Percentiles rank a stretch among this genome's conserved stretches.
phyloP scores from a whole-genome alignment of 1,140 invertebrate species.

The Argopecten irradians region DNA sequence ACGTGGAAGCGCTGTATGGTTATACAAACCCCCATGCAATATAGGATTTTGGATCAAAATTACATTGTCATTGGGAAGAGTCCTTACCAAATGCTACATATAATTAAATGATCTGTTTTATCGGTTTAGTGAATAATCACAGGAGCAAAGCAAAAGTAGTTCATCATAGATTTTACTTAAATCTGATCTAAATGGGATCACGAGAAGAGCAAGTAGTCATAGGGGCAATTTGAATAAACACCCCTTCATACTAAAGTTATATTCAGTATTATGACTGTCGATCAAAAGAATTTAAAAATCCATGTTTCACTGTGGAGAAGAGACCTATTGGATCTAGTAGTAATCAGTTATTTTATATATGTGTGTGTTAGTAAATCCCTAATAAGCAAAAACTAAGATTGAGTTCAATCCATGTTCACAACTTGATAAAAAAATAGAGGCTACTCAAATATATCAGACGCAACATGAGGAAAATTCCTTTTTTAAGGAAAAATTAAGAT shows the following conservation, averaged over 20 bases:
- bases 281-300: no score
- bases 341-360: no score
- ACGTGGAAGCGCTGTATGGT: not conserved
- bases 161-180: not conserved
- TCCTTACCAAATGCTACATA: not conserved
- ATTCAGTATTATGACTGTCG: not conserved
- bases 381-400: no score
- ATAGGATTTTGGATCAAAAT: not conserved
- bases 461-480: no score
- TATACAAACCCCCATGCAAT: not conserved
- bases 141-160: not conserved
- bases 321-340: no score
- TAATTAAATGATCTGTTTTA: conserved; percentile 24
- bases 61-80: no score
- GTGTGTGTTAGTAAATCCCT: no score
- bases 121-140: not conserved
- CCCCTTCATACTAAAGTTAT: not conserved
- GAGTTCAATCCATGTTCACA: no score
- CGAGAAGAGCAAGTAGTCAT: not conserved
- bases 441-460: no score
- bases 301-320: no score
- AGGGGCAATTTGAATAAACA: not conserved
- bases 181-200: not conserved
- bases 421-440: no score
- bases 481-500: no score